Evolutionary conservation across 1,140 invertebrate genomes (phyloP).

Genomic region (Gonatopus flavifemur): DNA sequence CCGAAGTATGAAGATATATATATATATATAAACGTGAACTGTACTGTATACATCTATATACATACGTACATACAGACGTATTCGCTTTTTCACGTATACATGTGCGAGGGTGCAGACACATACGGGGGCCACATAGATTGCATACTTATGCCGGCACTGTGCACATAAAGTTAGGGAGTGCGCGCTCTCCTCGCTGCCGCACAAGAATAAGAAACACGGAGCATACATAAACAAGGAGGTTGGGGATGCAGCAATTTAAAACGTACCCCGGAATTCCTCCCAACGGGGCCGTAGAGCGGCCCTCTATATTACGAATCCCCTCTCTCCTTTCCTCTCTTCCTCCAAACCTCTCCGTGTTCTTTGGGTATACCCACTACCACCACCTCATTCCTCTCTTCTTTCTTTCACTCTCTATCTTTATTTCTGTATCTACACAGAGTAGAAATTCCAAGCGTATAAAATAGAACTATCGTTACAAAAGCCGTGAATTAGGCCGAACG

Average conservation of each 20-base stretch:
- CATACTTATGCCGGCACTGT: slow-evolving; percentile 54
- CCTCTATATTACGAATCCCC: slow-evolving; percentile 58
- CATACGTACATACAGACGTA: too few species aligned
- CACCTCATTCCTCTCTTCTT: slow-evolving; percentile 2
- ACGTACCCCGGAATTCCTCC: slow-evolving; percentile 61
- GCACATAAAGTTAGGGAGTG: slow-evolving; percentile 54
- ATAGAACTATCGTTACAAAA: too few species aligned
- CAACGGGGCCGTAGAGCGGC: slow-evolving; percentile 57
- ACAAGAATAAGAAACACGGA: slow-evolving; percentile 60
- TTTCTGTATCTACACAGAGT: too few species aligned
- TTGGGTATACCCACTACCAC: not conserved
- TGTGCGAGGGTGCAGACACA: not conserved
- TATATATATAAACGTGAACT: too few species aligned
- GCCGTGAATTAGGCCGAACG: too few species aligned
- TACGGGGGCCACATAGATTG: slow-evolving; percentile 35
- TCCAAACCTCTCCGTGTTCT: not conserved
- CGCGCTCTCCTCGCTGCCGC: slow-evolving; percentile 43
- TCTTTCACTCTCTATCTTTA: too few species aligned
- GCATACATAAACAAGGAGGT: slow-evolving; percentile 61
- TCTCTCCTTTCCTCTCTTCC: slow-evolving; percentile 23
- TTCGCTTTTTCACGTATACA: too few species aligned
- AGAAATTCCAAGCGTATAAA: too few species aligned
- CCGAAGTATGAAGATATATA: too few species aligned
- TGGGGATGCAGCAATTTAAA: slow-evolving; percentile 62
- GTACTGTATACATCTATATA: too few species aligned